A percentile compares a stretch with the other conserved stretches of the same genome.
These are phyloP conservation scores for Xenopus borealis DNA, from an alignment of 2,113 vertebrate genomes.

Conservation along the genomic window DNA sequence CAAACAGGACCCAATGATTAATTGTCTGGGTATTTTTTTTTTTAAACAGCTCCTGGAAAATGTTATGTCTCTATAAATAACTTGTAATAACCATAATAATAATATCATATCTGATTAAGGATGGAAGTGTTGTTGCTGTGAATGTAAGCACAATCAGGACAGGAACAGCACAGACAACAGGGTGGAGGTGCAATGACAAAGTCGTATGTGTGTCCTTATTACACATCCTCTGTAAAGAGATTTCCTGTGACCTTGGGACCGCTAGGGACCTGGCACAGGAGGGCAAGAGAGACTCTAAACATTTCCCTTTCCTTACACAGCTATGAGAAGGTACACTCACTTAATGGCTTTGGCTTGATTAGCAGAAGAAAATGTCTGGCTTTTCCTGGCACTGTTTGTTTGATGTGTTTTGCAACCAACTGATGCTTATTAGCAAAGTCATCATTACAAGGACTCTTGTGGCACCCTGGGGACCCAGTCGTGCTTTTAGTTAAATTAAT, in stretches of 20 bases:
- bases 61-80: not conserved
- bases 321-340: not conserved
- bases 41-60: not conserved
- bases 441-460: not conserved
- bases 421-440: not conserved
- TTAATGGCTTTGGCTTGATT: not conserved
- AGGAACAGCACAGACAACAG: constrained; percentile 5
- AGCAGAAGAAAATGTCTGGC: not conserved
- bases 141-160: not conserved
- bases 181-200: not conserved
- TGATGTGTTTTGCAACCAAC: not conserved
- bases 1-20: no score
- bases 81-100: not conserved
- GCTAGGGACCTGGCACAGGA: constrained; percentile 1
- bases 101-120: not conserved
- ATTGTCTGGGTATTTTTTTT: no score
- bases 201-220: not conserved
- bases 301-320: constrained; percentile 3
- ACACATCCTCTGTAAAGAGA: constrained; percentile 15
- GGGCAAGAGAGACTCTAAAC: not conserved
- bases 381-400: not conserved
- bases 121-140: not conserved
- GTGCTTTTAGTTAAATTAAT: not conserved
- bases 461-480: not conserved
- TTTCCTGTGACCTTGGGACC: constrained; percentile 16